These are phyloP conservation scores for Pipra filicauda DNA, from an alignment of 2,113 vertebrate genomes.

Conservation along the genomic window DNA sequence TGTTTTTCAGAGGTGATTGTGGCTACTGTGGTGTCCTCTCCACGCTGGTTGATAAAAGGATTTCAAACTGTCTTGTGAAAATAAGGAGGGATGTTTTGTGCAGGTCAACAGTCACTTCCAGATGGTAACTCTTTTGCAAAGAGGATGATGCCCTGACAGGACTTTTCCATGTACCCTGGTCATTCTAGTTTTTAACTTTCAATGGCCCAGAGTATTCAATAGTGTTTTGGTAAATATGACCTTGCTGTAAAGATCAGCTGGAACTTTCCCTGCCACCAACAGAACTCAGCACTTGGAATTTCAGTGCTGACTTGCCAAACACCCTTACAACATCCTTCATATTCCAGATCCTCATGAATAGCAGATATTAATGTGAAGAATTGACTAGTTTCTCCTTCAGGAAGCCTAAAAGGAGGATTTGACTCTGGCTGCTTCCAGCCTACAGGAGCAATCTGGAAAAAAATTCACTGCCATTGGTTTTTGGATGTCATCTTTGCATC, in stretches of 20 bases:
- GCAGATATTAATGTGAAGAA: neutral
- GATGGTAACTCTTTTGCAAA: neutral
- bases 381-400: neutral
- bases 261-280: neutral
- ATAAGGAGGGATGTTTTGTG: neutral
- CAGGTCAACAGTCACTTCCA: neutral
- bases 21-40: neutral
- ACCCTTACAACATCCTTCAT: neutral
- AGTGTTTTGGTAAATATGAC: neutral
- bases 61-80: neutral
- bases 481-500: constrained; percentile 48
- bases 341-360: neutral
- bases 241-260: neutral
- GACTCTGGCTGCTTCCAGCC: neutral
- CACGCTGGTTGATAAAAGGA: fast-evolving
- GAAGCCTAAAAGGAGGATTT: neutral
- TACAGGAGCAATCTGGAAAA: constrained; percentile 19
- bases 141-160: neutral
- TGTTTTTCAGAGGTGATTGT: neutral
- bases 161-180: neutral
- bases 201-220: neutral
- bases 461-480: neutral
- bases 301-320: neutral
- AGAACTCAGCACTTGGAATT: neutral
- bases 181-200: neutral